Evolutionary conservation across 1,140 invertebrate genomes (phyloP), one percentile per base, ranked within the genome.

Genomic region (Mycetomoellerius zeteki): DNA sequence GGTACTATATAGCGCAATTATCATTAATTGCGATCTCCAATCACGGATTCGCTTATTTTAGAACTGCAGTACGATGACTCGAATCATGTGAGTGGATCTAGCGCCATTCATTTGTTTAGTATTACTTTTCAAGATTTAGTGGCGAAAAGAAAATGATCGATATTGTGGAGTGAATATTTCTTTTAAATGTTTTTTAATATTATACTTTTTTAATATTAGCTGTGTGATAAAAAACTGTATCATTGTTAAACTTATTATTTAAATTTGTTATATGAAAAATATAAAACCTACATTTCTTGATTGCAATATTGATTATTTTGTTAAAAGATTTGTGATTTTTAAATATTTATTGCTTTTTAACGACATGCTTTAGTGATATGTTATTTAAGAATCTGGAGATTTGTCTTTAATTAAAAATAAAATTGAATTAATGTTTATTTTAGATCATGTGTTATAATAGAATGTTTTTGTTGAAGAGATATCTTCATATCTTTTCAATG

Each of bases 1-100:
- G 71, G n/a, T 73, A 62, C 37, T 43, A 75, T 43, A 77, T 89
- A 88, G 90, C 86, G 88, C 86, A 92, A 93, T 93, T 93, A 93
- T 93, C 91, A 81, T 89, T 93, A 93, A 93, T 93, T 92, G 89
- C 89, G 60, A 93, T 92, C 92, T 88, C 30, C 89, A 87, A 91
- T 92, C 89, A 73, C 33, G 50, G 43, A 71, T 37, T 37, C 21
- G 62, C 67, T 82, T 82, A 60, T 60, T 82, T 72, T 21, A 73
- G 52, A 82, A 82, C 16, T 56, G 16, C 8, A 47, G n/a, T 27
- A 33, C 14, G 24, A 10, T 47, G 47, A 65, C 14, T 71, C 4
- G 64, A 81, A 19, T 72, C 16, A 30, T 50, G 54, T 58, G 64
- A 4, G 52, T 56, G 80, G 21, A 62, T 52, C 19, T 50, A 52